phyloP scores from a whole-genome alignment of 2,888 invertebrate genomes.

The Dicycla oo region DNA sequence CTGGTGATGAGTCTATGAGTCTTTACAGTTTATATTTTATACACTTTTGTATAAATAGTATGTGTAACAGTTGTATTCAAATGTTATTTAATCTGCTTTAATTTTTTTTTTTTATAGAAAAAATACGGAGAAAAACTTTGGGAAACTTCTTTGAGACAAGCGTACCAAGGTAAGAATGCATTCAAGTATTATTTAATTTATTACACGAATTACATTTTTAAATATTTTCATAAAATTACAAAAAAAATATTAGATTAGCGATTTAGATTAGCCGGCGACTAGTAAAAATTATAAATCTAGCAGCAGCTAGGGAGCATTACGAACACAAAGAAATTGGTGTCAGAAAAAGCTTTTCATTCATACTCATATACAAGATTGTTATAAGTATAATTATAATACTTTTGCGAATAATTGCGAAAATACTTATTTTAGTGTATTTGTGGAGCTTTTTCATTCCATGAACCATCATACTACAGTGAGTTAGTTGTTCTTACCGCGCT shows the following conservation, averaged over 20 bases:
- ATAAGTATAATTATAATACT: background rate
- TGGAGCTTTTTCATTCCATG: background rate
- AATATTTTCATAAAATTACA: no score
- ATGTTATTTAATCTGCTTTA: slow-evolving; percentile 28
- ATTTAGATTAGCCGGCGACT: no score
- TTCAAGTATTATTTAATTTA: background rate
- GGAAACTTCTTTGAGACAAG: slow-evolving; percentile 2
- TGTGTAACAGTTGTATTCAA: slow-evolving; percentile 38
- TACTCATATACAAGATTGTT: background rate
- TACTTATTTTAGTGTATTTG: background rate
- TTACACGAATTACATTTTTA: no score
- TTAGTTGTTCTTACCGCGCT: background rate
- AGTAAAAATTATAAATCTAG: background rate
- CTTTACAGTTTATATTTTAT: slow-evolving; percentile 35
- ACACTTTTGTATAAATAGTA: slow-evolving; percentile 48
- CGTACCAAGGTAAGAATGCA: slow-evolving; percentile 18
- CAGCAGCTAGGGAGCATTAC: background rate
- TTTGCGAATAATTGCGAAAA: background rate
- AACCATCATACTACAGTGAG: background rate
- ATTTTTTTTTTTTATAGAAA: slow-evolving; percentile 39
- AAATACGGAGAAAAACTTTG: slow-evolving; percentile 38
- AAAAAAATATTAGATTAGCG: no score
- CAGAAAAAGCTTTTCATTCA: background rate
- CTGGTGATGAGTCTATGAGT: slow-evolving; percentile 1
- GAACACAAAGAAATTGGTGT: background rate